These are phyloP conservation scores for Drosophila demipolita DNA, from an alignment of 2,888 invertebrate species.

Conservation along the genomic window DNA sequence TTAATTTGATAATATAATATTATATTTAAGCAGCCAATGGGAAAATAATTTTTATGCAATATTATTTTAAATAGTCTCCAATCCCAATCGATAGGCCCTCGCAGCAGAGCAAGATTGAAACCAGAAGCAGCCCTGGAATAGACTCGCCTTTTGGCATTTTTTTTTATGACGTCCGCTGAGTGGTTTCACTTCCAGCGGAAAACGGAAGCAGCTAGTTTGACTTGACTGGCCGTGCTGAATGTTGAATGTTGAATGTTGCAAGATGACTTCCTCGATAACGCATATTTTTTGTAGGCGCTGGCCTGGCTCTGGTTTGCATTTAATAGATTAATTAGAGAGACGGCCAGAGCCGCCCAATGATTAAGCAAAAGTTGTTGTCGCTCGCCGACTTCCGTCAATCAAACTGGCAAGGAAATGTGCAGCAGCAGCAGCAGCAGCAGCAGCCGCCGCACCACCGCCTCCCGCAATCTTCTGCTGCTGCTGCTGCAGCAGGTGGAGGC, in stretches of 20 bases:
- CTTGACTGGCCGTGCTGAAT: conserved; percentile 32
- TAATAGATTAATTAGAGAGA: conserved; percentile 80
- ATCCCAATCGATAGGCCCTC: background rate
- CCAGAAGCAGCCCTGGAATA: conserved; percentile 13
- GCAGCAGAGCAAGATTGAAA: background rate
- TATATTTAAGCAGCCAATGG: background rate
- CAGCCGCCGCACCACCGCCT: conserved; percentile 12
- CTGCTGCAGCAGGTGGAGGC: conserved; percentile 50
- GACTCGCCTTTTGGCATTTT: conserved; percentile 63
- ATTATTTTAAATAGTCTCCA: background rate
- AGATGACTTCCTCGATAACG: conserved; percentile 76
- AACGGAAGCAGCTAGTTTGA: conserved; percentile 75
- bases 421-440: background rate
- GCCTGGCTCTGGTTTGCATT: conserved; percentile 69
- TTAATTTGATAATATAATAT: background rate
- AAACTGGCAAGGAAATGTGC: conserved; percentile 47
- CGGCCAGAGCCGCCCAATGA: conserved; percentile 74
- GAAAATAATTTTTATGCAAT: background rate
- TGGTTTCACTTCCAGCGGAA: conserved; percentile 81
- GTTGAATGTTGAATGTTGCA: conserved; percentile 9
- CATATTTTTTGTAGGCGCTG: conserved; percentile 71
- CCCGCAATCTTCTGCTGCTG: too few relatives aligned
- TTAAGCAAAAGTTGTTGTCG: conserved; percentile 78
- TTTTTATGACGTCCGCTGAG: conserved; percentile 75
- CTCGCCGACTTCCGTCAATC: conserved; percentile 75